Evolutionary conservation across 2,797 vertebrate genomes (phyloP).

Genomic region (Synaphobranchus kaupii): DNA sequence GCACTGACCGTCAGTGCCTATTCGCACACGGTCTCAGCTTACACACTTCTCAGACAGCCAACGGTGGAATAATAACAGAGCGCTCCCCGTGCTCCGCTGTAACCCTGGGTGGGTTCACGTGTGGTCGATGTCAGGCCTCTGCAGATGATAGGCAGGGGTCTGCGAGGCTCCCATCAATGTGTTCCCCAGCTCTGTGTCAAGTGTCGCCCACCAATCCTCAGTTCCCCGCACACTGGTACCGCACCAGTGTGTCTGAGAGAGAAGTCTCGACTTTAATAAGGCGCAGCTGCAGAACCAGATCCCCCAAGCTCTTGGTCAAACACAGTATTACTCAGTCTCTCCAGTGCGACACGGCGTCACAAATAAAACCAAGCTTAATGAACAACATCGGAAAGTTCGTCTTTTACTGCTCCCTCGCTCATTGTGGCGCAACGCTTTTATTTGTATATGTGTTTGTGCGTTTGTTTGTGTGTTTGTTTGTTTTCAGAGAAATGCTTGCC

Average conservation of each 20-base stretch:
- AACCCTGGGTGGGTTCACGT: slow-evolving; percentile 9
- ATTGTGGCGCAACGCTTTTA: slow-evolving; percentile 6
- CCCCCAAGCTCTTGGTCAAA: slow-evolving; percentile 22
- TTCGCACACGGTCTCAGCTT: slow-evolving; percentile 21
- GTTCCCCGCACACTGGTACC: slow-evolving; percentile 30
- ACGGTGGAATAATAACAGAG: slow-evolving; percentile 23
- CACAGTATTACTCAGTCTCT: slow-evolving; percentile 30
- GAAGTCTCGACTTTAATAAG: slow-evolving; percentile 32
- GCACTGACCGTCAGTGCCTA: slow-evolving; percentile 13
- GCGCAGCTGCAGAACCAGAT: slow-evolving; percentile 33
- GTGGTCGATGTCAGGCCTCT: neutral
- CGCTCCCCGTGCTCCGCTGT: slow-evolving; percentile 13
- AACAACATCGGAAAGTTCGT: slow-evolving; percentile 27
- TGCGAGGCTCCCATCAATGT: neutral
- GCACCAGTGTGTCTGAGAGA: neutral
- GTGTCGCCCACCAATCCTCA: slow-evolving; percentile 36
- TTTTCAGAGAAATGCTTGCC: neutral
- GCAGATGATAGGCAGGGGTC: slow-evolving; percentile 4
- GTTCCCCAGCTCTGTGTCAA: neutral
- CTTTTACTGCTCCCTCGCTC: slow-evolving; percentile 31
- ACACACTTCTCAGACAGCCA: slow-evolving; percentile 22
- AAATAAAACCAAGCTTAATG: slow-evolving; percentile 36
- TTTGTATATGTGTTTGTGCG: too few relatives aligned
- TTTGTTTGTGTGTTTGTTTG: neutral
- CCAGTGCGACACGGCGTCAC: slow-evolving; percentile 26